phyloP scores from a whole-genome alignment of 2,888 invertebrate genomes.

The Temnothorax unifasciatus region DNA sequence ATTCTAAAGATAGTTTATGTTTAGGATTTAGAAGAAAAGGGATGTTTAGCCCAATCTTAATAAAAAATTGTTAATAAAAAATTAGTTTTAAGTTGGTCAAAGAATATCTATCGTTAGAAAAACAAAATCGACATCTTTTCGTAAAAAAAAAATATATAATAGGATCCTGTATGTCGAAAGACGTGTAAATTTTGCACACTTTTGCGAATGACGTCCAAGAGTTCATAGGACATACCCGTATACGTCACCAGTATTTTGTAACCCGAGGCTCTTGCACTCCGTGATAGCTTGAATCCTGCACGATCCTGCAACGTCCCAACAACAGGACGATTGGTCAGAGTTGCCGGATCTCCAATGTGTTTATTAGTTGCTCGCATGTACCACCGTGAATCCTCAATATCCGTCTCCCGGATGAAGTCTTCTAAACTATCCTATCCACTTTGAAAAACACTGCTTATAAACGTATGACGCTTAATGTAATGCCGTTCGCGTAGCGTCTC shows the following conservation, averaged over 20 bases:
- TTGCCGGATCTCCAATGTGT: conserved; percentile 79
- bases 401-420: conserved; percentile 37
- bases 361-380: conserved; percentile 81
- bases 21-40: background rate
- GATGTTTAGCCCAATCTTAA: background rate
- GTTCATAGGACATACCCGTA: conserved; percentile 69
- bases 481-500: conserved; percentile 75
- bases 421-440: conserved; percentile 67
- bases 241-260: conserved; percentile 72
- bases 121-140: background rate
- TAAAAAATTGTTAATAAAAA: background rate
- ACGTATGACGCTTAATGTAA: conserved; percentile 77
- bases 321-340: conserved; percentile 82
- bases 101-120: background rate
- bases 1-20: background rate
- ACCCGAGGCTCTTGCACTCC: conserved; percentile 74
- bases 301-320: conserved; percentile 80
- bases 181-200: conserved; percentile 59
- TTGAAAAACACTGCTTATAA: conserved; percentile 73
- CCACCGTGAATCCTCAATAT: conserved; percentile 66
- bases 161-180: background rate
- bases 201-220: conserved; percentile 71
- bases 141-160: background rate
- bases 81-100: background rate
- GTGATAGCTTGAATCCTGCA: conserved; percentile 76